A percentile compares a stretch with the other conserved stretches of the same genome.
Conservation (phyloP, 2,113 vertebrate species). For the Felis catus region DNA sequence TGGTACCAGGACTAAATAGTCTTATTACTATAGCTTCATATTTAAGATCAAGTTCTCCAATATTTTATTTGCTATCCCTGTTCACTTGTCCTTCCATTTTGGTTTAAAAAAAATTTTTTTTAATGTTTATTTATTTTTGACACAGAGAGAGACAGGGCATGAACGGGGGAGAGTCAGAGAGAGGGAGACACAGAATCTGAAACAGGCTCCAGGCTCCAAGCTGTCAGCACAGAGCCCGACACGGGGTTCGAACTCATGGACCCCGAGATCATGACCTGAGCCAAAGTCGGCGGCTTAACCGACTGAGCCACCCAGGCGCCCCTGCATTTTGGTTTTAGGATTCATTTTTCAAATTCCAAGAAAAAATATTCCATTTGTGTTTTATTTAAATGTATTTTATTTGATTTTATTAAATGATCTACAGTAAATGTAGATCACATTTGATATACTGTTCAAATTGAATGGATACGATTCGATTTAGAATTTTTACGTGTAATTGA, state of each 20-base stretch:
- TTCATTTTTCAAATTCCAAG: background rate
- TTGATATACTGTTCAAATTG: background rate
- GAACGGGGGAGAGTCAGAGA: background rate
- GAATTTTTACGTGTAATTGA: background rate
- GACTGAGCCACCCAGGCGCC: background rate
- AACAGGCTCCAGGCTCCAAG: background rate
- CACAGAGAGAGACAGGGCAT: too few relatives aligned
- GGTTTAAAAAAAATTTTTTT: background rate
- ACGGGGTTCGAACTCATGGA: background rate
- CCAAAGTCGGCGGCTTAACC: background rate
- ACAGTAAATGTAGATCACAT: background rate
- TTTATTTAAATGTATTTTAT: slow-evolving; percentile 18
- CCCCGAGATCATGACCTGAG: background rate
- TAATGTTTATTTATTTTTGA: background rate
- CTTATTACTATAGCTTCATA: background rate
- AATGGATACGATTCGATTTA: background rate
- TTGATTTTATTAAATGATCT: background rate
- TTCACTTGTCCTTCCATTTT: background rate
- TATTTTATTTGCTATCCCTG: slow-evolving; percentile 29
- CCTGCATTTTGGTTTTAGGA: background rate
- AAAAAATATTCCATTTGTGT: background rate
- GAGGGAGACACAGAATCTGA: background rate
- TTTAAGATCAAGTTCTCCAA: background rate
- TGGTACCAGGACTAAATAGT: background rate
- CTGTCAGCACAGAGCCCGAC: background rate